Conservation (phyloP, 2,113 vertebrate species). For the Petrocephalus zakoni region DNA sequence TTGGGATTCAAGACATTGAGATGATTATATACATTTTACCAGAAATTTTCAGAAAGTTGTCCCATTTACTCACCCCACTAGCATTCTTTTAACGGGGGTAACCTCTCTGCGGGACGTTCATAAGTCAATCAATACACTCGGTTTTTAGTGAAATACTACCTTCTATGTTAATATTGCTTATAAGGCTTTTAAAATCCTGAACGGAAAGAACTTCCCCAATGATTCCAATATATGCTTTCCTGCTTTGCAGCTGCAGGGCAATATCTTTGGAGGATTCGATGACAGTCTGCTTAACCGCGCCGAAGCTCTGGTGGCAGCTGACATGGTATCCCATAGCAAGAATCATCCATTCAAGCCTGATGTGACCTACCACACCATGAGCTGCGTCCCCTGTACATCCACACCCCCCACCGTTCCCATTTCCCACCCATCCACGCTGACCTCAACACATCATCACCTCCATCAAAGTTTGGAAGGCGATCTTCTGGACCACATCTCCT, state of each 20-base stretch:
- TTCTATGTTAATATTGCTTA: neutral
- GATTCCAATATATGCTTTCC: slow-evolving; percentile 72
- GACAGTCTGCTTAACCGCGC: slow-evolving; percentile 94
- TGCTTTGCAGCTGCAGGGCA: slow-evolving; percentile 92
- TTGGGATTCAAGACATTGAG: no score
- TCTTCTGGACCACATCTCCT: slow-evolving; percentile 83
- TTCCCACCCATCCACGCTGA: slow-evolving; percentile 69
- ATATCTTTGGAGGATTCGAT: slow-evolving; percentile 97
- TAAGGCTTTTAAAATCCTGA: neutral
- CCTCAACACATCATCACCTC: slow-evolving; percentile 64
- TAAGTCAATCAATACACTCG: neutral
- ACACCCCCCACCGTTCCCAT: slow-evolving; percentile 72
- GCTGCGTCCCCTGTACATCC: slow-evolving; percentile 80
- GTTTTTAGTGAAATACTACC: neutral
- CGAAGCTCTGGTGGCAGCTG: slow-evolving; percentile 92
- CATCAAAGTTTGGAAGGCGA: slow-evolving; percentile 80
- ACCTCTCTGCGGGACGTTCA: neutral
- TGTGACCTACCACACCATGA: slow-evolving; percentile 92
- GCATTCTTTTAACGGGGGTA: neutral
- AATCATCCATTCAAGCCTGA: slow-evolving; percentile 88
- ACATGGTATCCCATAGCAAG: slow-evolving; percentile 86
- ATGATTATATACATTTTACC: no score
- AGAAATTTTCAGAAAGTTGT: no score
- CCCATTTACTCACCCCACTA: neutral
- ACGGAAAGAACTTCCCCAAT: slow-evolving; percentile 69